phyloP scores from a whole-genome alignment of 2,113 vertebrate genomes.

The Neoarius graeffei region DNA sequence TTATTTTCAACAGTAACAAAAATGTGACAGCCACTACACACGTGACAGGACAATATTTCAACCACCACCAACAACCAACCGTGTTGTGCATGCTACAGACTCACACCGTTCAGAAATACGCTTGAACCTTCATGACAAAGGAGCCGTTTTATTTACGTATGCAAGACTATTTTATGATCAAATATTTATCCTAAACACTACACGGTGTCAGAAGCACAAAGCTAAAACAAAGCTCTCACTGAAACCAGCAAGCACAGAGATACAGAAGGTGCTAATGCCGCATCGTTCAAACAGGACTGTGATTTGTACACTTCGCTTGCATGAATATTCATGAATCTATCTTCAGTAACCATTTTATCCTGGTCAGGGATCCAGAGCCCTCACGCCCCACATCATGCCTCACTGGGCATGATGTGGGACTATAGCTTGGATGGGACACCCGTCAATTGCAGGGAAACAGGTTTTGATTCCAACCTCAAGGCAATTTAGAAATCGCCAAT shows the following conservation, averaged over 20 bases:
- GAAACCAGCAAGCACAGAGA: not conserved
- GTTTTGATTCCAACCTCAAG: not conserved
- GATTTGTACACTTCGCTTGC: not conserved
- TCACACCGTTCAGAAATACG: not conserved
- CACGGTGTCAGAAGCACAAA: not conserved
- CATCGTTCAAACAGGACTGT: not conserved
- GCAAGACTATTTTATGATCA: not conserved
- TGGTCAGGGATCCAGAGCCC: not conserved
- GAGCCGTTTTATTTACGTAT: not conserved
- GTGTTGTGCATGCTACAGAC: not conserved
- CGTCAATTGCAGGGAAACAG: not conserved
- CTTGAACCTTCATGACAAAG: not conserved
- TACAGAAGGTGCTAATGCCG: not conserved
- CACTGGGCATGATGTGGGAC: not conserved
- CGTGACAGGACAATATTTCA: not conserved
- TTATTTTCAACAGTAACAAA: not conserved
- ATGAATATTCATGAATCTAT: not conserved
- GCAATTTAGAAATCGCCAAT: not conserved
- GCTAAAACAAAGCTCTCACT: not conserved
- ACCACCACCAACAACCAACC: too few species aligned
- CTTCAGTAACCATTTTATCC: not conserved
- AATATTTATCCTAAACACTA: constrained; percentile 8
- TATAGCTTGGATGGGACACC: not conserved
- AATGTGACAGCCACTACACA: not conserved
- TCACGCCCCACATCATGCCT: too few species aligned